Percentiles rank a stretch among this genome's conserved stretches.
Evolutionary conservation across 2,113 vertebrate species (phyloP).

Genomic region (Pycnonotus jocosus): DNA sequence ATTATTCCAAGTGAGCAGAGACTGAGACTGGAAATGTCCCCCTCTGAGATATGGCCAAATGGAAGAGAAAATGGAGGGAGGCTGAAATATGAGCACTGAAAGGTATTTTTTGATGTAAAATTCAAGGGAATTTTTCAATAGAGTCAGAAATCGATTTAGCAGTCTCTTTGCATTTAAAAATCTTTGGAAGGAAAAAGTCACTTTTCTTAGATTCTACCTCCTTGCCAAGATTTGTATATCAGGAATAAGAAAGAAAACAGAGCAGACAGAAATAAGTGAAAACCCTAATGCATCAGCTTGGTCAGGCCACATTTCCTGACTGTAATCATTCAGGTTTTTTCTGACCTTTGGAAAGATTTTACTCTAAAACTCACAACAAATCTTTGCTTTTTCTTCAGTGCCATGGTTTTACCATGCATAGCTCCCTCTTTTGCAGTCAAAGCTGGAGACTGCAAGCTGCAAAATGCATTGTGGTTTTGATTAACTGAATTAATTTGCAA

Average conservation of each 20-base stretch:
- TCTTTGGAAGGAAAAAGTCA: background rate
- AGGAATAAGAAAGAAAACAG: background rate
- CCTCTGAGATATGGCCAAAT: background rate
- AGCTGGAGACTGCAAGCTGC: background rate
- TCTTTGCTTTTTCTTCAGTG: background rate
- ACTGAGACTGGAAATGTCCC: background rate
- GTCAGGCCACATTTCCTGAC: background rate
- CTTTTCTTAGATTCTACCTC: background rate
- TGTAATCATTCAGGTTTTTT: background rate
- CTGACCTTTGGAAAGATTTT: background rate
- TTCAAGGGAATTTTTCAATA: background rate
- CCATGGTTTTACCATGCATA: background rate
- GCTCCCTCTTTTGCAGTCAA: background rate
- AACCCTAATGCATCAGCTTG: background rate
- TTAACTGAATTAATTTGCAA: slow-evolving; percentile 1
- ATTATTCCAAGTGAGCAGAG: slow-evolving; percentile 54
- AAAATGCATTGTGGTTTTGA: background rate
- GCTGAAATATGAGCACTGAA: background rate
- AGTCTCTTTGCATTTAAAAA: background rate
- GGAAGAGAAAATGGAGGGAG: background rate
- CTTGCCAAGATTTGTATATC: background rate
- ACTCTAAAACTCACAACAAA: background rate
- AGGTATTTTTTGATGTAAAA: background rate
- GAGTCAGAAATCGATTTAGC: background rate
- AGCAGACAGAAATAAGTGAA: background rate